phyloP scores from a whole-genome alignment of 1,140 invertebrate species.

The Drosophila pachea region DNA sequence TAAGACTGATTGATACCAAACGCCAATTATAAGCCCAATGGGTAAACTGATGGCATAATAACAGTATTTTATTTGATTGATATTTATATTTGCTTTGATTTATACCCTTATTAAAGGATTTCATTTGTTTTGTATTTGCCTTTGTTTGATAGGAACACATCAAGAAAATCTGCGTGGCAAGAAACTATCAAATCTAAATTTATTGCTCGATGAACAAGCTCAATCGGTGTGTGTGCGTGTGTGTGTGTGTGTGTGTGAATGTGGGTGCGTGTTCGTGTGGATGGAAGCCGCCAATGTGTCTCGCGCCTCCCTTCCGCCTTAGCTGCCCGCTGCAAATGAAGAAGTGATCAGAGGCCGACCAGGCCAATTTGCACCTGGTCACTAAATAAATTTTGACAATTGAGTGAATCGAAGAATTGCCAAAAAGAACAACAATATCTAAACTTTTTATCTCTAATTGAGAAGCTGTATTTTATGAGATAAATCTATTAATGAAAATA shows the following conservation, averaged over 20 bases:
- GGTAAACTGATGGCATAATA: no score
- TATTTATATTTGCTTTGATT: conserved; percentile 1
- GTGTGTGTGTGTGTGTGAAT: conserved; percentile 2
- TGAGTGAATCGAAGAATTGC: conserved; percentile 31
- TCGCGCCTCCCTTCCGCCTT: neutral
- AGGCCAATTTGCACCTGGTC: conserved; percentile 56
- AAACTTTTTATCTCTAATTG: neutral
- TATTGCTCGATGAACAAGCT: conserved; percentile 55
- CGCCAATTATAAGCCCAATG: no score
- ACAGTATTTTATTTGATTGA: no score
- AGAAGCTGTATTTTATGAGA: conserved; percentile 10
- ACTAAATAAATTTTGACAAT: conserved; percentile 66
- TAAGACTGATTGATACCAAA: no score
- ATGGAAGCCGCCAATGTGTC: conserved; percentile 3
- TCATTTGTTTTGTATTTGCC: conserved; percentile 5
- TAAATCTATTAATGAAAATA: conserved; percentile 20
- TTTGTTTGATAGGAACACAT: conserved; percentile 40
- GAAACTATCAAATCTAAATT: conserved; percentile 49
- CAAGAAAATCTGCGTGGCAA: conserved; percentile 50
- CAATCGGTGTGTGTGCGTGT: conserved; percentile 11
- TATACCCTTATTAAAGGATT: neutral
- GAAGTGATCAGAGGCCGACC: conserved; percentile 50
- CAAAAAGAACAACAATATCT: conserved; percentile 35
- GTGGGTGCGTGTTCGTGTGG: conserved; percentile 6
- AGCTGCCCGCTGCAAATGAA: conserved; percentile 28